These are phyloP conservation scores for Cavia porcellus DNA, from an alignment of 2,113 vertebrate species.

Conservation along the genomic window DNA sequence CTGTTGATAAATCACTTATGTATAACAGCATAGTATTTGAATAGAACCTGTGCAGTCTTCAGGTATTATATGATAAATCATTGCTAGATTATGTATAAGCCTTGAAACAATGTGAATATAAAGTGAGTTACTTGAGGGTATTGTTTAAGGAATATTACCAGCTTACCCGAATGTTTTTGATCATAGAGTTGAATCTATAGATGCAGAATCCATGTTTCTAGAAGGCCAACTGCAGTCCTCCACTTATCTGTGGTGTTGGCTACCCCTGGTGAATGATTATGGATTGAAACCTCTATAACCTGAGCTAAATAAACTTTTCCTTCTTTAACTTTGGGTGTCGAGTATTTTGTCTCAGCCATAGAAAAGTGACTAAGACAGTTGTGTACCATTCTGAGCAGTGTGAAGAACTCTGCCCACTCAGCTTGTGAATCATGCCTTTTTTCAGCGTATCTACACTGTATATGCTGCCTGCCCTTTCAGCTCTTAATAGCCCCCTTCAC, in stretches of 20 bases:
- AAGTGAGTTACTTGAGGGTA: not conserved
- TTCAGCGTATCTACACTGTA: not conserved
- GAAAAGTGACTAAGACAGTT: not conserved
- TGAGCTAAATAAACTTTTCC: not conserved
- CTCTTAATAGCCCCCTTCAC: not conserved
- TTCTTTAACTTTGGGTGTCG: not conserved
- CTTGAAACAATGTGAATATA: not conserved
- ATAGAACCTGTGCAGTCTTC: not conserved
- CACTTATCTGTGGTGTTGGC: not conserved
- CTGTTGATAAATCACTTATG: not conserved
- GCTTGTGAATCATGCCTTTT: not conserved
- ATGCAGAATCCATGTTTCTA: not conserved
- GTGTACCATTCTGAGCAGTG: not conserved
- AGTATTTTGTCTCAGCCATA: not conserved
- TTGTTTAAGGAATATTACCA: not conserved
- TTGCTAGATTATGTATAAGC: not conserved
- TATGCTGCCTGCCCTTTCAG: not conserved
- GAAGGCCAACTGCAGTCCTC: not conserved
- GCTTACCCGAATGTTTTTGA: not conserved
- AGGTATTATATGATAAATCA: not conserved
- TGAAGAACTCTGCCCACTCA: not conserved
- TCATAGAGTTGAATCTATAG: not conserved
- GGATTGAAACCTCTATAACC: not conserved
- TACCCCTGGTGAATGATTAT: not conserved
- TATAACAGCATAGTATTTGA: not conserved